Evolutionary conservation across 2,888 invertebrate genomes (phyloP).

Genomic region (Chalcosyrphus nemorum): DNA sequence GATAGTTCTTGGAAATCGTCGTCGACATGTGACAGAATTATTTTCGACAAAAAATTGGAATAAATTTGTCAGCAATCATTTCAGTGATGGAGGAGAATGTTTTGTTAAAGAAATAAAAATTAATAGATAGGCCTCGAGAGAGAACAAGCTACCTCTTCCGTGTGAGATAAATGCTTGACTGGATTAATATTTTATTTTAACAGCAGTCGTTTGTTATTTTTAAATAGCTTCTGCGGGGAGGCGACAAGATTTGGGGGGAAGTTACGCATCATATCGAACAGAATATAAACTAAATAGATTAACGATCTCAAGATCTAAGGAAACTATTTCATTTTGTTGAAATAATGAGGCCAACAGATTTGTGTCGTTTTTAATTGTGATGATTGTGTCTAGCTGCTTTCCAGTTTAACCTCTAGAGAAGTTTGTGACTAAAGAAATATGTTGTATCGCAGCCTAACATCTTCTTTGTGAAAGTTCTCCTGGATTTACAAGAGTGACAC

Average conservation of each 20-base stretch:
- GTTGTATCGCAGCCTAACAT: too few species aligned
- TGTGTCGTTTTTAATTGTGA: neutral
- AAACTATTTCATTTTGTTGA: neutral
- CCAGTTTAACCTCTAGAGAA: too few species aligned
- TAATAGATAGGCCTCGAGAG: neutral
- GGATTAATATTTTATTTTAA: conserved; percentile 29
- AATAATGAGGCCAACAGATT: neutral
- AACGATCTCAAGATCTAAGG: neutral
- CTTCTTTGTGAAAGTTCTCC: too few species aligned
- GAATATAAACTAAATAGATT: neutral
- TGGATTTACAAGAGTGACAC: too few species aligned
- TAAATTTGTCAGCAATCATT: conserved; percentile 44
- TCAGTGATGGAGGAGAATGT: neutral
- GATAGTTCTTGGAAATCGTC: neutral
- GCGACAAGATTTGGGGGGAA: neutral
- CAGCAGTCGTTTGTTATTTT: conserved; percentile 12
- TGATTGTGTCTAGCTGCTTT: too few species aligned
- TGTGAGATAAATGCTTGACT: conserved; percentile 24
- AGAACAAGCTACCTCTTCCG: neutral
- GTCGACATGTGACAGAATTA: neutral
- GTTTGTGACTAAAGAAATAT: too few species aligned
- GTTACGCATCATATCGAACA: neutral
- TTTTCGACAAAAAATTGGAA: conserved; percentile 25
- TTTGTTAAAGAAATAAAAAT: neutral
- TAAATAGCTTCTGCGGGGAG: neutral